Percentiles rank a stretch among this genome's conserved stretches.
These are phyloP conservation scores for Thereva nobilitata DNA, from an alignment of 2,888 invertebrate genomes.

Conservation along the genomic window DNA sequence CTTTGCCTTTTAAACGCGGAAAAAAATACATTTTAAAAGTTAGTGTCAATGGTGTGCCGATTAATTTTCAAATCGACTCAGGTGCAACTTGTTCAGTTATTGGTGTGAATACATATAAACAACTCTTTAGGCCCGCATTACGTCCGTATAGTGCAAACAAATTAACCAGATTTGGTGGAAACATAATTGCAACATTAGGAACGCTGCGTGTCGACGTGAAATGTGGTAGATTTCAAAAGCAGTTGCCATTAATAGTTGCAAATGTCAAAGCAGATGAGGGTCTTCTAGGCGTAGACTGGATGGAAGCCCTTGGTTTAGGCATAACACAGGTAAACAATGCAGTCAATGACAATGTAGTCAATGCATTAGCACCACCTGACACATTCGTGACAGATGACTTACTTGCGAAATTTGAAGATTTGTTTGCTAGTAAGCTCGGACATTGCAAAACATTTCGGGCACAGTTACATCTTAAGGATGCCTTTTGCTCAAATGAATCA, in stretches of 20 bases:
- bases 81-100: conserved; percentile 39
- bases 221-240: background rate
- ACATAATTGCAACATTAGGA: background rate
- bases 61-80: conserved; percentile 41
- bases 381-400: background rate
- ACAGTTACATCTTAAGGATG: conserved; percentile 2
- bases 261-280: background rate
- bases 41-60: background rate
- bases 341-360: no score
- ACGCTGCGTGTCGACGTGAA: background rate
- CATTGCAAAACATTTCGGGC: background rate
- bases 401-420: background rate
- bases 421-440: background rate
- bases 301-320: conserved; percentile 2
- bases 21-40: background rate
- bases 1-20: no score
- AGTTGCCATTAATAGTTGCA: background rate
- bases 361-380: background rate
- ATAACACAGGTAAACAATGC: background rate
- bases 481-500: conserved; percentile 14
- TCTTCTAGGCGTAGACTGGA: background rate
- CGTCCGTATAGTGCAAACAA: background rate
- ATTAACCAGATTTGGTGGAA: background rate
- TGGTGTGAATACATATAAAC: conserved; percentile 34
- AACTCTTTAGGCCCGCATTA: conserved; percentile 31